A percentile compares a stretch with the other conserved stretches of the same genome.
These are phyloP conservation scores for Cephus pulcher DNA, from an alignment of 2,888 invertebrate species.

Conservation along the genomic window DNA sequence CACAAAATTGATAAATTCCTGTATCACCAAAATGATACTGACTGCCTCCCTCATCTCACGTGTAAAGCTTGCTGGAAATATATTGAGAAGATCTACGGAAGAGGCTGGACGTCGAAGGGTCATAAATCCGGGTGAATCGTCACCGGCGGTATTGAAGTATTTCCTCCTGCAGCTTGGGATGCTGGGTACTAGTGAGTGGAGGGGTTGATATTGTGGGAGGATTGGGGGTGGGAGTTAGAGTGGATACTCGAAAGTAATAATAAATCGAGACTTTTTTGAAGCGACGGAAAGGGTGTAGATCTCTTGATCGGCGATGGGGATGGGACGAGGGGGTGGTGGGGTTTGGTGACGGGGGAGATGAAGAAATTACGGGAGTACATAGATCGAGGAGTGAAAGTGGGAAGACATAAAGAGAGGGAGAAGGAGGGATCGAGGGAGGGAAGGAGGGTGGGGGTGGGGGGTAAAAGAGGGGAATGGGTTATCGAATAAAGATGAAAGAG, in stretches of 20 bases:
- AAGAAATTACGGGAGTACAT: neutral
- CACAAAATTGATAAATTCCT: neutral
- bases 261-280: neutral
- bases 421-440: neutral
- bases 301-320: constrained; percentile 15
- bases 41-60: neutral
- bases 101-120: neutral
- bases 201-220: neutral
- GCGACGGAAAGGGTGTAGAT: constrained; percentile 15
- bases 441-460: too few species aligned
- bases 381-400: neutral
- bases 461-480: neutral
- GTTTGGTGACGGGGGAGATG: neutral
- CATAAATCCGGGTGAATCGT: neutral
- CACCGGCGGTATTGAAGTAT: neutral
- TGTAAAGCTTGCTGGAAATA: neutral
- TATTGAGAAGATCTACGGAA: neutral
- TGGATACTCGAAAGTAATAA: constrained; percentile 5
- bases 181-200: neutral
- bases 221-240: neutral
- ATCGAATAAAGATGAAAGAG: constrained; percentile 7
- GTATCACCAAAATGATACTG: too few species aligned
- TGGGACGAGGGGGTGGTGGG: neutral
- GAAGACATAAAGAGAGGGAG: neutral
- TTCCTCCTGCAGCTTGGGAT: too few species aligned